Base-by-base conservation (phyloP, 2,888 invertebrate genomes). In the Toxonevra muliebris region DNA sequence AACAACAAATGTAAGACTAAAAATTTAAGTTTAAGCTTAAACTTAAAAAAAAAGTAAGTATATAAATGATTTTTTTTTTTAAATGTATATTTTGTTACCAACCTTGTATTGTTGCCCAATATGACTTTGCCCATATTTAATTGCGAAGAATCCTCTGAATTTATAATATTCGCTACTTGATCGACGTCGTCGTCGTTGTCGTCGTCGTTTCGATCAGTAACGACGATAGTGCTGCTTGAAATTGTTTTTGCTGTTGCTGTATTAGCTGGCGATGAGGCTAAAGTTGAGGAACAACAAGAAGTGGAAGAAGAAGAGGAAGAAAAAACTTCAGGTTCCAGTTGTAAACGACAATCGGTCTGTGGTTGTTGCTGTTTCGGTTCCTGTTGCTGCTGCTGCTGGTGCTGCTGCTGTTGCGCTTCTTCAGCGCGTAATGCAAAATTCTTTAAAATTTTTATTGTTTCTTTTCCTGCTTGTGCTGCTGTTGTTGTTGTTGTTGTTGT, bases 111-210 rank as follows among this genome's bases (percentile, higher is more conserved):
- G 75, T 80, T 77, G 71, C 76, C 76, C 74, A 81, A 76, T 72
- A 80, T 78, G 75, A 77, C 80, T 79, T 82, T 81, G 77, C 74
- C 77, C 80, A 82, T 77, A 71, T 79, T 78, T 73, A 76, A 73
- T n/a, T 71, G 73, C 75, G 78, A 76, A 75, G 80, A 73, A 77
- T 78, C 76, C 76, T 77, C 76, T 73, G 77, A 79, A 70, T 61
- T 53, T 61, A 60, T 57, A 55, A 62, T 59, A 52, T 19, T 61
- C 59, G 64, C 63, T 69, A 64, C 59, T 59, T 64, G 19, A 63
- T 57, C 54, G 59, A 57, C 58, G 64, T 45, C 53, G 68, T 61
- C 48, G 64, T n/a, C n/a, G n/a, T n/a, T n/a, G n/a, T n/a, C 58
- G 64, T 45, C 53, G 68, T 30, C 65, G 61, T 43, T 58, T 58